Percentiles rank a stretch among this genome's conserved stretches.
Conservation (phyloP, 2,797 vertebrate genomes). For the Urophycis tenuis region DNA sequence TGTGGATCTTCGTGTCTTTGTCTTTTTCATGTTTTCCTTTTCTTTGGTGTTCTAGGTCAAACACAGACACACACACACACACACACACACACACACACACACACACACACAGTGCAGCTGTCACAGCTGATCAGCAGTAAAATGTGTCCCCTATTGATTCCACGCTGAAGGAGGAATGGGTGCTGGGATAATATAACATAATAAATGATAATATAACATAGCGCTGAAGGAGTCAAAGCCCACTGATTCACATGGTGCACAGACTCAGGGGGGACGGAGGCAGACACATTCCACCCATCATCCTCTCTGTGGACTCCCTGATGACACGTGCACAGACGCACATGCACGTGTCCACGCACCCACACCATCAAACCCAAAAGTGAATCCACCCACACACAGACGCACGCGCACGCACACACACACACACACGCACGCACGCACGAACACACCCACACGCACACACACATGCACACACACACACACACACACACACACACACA, state of each 20-base stretch:
- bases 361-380: background rate
- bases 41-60: constrained; percentile 3
- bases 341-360: background rate
- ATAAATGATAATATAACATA: no score
- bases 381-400: background rate
- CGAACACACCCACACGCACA: constrained; percentile 2
- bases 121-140: constrained; percentile 43
- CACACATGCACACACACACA: background rate
- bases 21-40: background rate
- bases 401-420: constrained; percentile 1
- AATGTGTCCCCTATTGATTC: constrained; percentile 47
- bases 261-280: constrained; percentile 23
- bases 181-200: no score
- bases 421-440: background rate
- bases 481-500: background rate
- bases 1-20: background rate
- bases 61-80: background rate
- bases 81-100: background rate
- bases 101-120: constrained; percentile 17
- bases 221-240: constrained; percentile 30
- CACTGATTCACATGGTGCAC: constrained; percentile 5
- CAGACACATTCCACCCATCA: constrained; percentile 34
- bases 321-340: background rate
- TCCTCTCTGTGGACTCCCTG: background rate
- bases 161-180: constrained; percentile 31